Evolutionary conservation across 30 jellyfish, hydroid and myxozoan species (phyloP), one percentile per base, ranked within the genome.

Genomic region (Aurelia sp.): DNA sequence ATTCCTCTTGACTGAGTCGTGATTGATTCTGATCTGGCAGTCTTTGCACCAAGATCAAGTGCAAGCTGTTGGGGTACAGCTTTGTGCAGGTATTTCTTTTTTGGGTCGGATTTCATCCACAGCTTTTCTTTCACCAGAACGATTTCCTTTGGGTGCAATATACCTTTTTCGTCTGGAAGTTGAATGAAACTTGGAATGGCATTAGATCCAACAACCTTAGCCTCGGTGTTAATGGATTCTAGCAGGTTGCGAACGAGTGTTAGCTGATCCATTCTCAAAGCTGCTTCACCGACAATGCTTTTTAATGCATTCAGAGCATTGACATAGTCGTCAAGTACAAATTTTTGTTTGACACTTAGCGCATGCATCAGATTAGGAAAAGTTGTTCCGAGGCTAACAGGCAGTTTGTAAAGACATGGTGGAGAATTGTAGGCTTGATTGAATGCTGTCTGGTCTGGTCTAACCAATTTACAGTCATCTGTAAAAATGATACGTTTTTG

Each of bases 161-260:
- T 40, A 35, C 88, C 83, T 11, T 68, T 44, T 13, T 63, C 62
- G 40, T 84, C 97, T 13, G 97, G 97, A 48, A 90, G 86, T 47
- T 40, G 59, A 3, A 84, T 33, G 21, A 15, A 4, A 3, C 20
- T 19, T 18, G 62, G n/a, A n/a, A 40, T 71, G 3, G 53, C 59
- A 12, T 53, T 33, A 41, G 0, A 30, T 27, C 11, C 0, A 20
- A 11, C 18, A 16, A 4, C 2, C 6, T 1, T 17, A 16, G 31
- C 2, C 61, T 53, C 74, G 6, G 11, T n/a, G 9, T 86, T 68
- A 67, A 78, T 33, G 12, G 91, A 81, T 40, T 81, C 91, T 19
- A 81, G 84, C 21, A 81, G 57, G 40, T 76, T 67, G 59, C 87
- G 30, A 22, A 84, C 91, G 5, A 65, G 57, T 66, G 68, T 78